Percentiles rank a stretch among this genome's conserved stretches.
These are phyloP conservation scores for Sminthurinus aureus DNA, from an alignment of 2,888 invertebrate species.

Conservation along the genomic window DNA sequence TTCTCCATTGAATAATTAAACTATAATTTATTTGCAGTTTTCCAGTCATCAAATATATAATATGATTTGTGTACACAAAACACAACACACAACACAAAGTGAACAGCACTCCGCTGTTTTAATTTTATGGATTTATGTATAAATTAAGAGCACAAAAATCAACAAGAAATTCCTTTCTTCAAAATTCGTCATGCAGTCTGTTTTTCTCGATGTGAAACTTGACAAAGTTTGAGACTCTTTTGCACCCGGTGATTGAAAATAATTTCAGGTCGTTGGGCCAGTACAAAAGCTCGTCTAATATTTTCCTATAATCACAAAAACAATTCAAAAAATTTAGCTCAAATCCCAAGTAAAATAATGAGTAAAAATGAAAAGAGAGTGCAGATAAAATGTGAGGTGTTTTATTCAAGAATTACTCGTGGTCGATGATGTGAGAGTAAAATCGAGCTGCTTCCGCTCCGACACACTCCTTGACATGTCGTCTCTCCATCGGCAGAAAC, in stretches of 20 bases:
- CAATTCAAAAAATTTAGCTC: not conserved
- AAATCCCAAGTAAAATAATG: not conserved
- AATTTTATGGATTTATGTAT: too few relatives aligned
- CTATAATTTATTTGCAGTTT: too few relatives aligned
- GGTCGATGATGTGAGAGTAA: slow-evolving; percentile 40
- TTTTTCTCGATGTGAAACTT: slow-evolving; percentile 91
- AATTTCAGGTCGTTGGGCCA: slow-evolving; percentile 76
- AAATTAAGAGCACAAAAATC: too few relatives aligned
- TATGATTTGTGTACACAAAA: too few relatives aligned
- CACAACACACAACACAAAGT: too few relatives aligned
- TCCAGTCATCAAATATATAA: too few relatives aligned
- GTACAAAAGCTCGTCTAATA: slow-evolving; percentile 74
- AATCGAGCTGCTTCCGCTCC: slow-evolving; percentile 66
- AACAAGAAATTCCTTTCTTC: too few relatives aligned
- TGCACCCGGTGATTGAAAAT: slow-evolving; percentile 89
- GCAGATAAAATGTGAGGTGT: not conserved
- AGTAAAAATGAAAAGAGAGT: not conserved
- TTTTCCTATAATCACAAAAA: slow-evolving; percentile 66
- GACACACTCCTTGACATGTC: slow-evolving; percentile 82
- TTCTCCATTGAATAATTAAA: too few relatives aligned
- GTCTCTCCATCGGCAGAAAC: slow-evolving; percentile 88
- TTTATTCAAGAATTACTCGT: slow-evolving; percentile 43
- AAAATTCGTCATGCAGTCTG: slow-evolving; percentile 45
- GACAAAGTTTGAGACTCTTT: slow-evolving; percentile 93
- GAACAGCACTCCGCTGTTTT: too few relatives aligned